These are phyloP conservation scores for Poeciliopsis prolifica DNA, from an alignment of 2,113 vertebrate species.

Conservation along the genomic window DNA sequence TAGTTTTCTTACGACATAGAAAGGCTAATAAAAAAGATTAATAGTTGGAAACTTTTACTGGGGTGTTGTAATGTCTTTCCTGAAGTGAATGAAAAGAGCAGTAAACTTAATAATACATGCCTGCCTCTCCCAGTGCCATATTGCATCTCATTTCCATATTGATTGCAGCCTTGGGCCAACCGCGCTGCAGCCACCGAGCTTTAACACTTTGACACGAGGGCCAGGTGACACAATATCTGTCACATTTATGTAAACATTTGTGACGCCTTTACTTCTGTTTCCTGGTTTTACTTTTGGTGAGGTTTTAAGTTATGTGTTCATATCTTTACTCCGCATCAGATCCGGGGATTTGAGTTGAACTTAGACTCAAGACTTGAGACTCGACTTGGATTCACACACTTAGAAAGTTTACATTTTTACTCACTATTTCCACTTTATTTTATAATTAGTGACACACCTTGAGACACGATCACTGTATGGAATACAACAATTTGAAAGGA, in stretches of 20 bases:
- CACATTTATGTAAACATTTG: slow-evolving; percentile 22
- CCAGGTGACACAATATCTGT: slow-evolving; percentile 4
- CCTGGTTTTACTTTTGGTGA: slow-evolving; percentile 1
- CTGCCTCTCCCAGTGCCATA: slow-evolving; percentile 31
- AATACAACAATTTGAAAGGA: background rate
- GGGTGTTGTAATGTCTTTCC: slow-evolving; percentile 61
- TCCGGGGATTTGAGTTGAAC: no score
- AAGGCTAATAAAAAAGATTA: slow-evolving; percentile 64
- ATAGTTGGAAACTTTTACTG: slow-evolving; percentile 57
- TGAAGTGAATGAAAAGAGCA: slow-evolving; percentile 60
- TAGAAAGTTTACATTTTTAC: background rate
- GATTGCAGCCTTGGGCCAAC: slow-evolving; percentile 60
- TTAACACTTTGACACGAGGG: slow-evolving; percentile 10
- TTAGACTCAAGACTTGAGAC: background rate
- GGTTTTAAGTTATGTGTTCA: background rate
- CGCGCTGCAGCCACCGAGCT: slow-evolving; percentile 31
- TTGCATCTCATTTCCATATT: slow-evolving; percentile 76
- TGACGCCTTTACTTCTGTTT: slow-evolving; percentile 2
- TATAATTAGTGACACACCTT: background rate
- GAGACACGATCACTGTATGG: no score
- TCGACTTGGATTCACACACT: background rate
- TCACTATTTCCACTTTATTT: background rate
- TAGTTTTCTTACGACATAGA: slow-evolving; percentile 61
- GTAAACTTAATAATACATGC: slow-evolving; percentile 74
- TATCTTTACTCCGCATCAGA: no score